Percentiles rank a stretch among this genome's conserved stretches.
Conservation (phyloP, 2,113 vertebrate genomes). For the Periophthalmodon schlosseri region DNA sequence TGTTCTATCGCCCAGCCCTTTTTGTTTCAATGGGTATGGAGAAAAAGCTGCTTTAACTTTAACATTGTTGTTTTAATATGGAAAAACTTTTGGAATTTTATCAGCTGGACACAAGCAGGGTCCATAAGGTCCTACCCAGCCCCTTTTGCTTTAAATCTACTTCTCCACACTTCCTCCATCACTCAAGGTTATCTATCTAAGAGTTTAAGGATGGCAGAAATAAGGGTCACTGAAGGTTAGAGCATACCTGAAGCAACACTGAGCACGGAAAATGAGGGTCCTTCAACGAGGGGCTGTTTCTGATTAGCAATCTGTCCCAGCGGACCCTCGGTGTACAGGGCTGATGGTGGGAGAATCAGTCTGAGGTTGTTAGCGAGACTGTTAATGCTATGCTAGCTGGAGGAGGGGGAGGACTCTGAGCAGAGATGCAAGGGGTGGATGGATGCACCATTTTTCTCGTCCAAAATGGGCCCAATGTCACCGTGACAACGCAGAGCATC, state of each 20-base stretch:
- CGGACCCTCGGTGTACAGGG: slow-evolving; percentile 20
- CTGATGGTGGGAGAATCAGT: slow-evolving; percentile 12
- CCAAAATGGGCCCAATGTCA: slow-evolving; percentile 74
- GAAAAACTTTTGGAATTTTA: background rate
- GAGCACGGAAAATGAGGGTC: slow-evolving; percentile 29
- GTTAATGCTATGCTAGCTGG: slow-evolving; percentile 49
- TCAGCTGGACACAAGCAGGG: background rate
- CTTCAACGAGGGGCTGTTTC: slow-evolving; percentile 31
- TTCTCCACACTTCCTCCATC: slow-evolving; percentile 10
- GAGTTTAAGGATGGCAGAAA: background rate
- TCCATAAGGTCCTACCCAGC: slow-evolving; percentile 27
- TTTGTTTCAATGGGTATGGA: too few species aligned
- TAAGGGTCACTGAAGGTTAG: slow-evolving; percentile 32
- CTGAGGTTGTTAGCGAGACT: slow-evolving; percentile 40
- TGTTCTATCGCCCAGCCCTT: too few species aligned
- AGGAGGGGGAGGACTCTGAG: background rate
- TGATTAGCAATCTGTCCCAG: slow-evolving; percentile 54
- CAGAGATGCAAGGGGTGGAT: slow-evolving; percentile 26
- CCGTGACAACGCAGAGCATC: slow-evolving; percentile 56
- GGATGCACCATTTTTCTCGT: slow-evolving; percentile 65
- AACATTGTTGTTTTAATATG: background rate
- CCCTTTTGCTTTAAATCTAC: slow-evolving; percentile 7
- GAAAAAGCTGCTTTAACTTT: too few species aligned
- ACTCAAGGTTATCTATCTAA: slow-evolving; percentile 57
- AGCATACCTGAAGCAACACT: slow-evolving; percentile 35